Evolutionary conservation across 2,797 vertebrate species (phyloP).

Genomic region (Mormyrops boulengeri): DNA sequence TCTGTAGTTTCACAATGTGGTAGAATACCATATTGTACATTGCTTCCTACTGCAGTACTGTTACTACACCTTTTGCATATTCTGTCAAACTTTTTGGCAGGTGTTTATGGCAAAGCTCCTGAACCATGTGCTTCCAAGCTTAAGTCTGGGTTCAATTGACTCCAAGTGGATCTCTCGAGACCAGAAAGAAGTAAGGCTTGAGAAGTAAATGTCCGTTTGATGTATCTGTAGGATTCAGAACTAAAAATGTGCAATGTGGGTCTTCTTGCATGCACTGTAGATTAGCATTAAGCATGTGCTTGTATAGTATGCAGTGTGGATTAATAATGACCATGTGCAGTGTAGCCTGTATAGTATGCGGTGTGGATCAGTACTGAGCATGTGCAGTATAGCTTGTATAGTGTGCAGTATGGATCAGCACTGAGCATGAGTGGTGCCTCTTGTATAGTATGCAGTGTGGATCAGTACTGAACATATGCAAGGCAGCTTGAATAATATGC

Average conservation of each 20-base stretch:
- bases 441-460: background rate
- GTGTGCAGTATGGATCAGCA: too few relatives aligned
- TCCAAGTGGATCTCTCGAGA: conserved; percentile 80
- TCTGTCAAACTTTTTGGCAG: conserved; percentile 48
- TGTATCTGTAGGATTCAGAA: background rate
- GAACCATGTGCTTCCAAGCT: conserved; percentile 78
- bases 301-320: background rate
- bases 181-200: conserved; percentile 66
- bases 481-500: background rate
- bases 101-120: conserved; percentile 83
- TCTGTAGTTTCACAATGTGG: background rate
- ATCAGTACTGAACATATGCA: background rate
- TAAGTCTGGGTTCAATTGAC: conserved; percentile 77
- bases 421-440: too few relatives aligned
- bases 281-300: background rate
- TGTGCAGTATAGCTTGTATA: too few relatives aligned
- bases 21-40: background rate
- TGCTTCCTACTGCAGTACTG: background rate
- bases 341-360: background rate
- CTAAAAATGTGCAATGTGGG: conserved; percentile 27
- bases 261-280: background rate
- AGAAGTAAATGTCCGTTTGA: background rate
- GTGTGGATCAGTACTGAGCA: too few relatives aligned
- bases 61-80: background rate
- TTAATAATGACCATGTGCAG: background rate